Conservation (phyloP, 2,888 invertebrate species). For the Anthoptus insignis region DNA sequence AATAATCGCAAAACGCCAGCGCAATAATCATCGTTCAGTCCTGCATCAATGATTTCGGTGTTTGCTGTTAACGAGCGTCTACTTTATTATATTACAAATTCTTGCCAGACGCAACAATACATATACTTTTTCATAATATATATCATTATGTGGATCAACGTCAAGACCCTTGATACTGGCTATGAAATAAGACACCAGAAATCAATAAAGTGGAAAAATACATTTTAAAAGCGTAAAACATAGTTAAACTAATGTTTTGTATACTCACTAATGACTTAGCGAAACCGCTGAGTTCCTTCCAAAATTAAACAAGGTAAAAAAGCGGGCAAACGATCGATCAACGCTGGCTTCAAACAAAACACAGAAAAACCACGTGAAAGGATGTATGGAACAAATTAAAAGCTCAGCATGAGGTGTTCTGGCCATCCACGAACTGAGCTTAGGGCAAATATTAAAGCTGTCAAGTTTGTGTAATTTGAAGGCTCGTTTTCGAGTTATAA, state of each 20-base stretch:
- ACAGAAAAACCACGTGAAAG: slow-evolving; percentile 79
- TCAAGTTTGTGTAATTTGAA: slow-evolving; percentile 81
- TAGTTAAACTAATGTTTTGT: slow-evolving; percentile 47
- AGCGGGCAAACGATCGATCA: slow-evolving; percentile 83
- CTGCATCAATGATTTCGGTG: slow-evolving; percentile 12
- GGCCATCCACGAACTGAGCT: slow-evolving; percentile 63
- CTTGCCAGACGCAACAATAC: not conserved
- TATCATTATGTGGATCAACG: not conserved
- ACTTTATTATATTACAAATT: not conserved
- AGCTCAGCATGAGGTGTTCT: slow-evolving; percentile 82
- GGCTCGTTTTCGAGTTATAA: slow-evolving; percentile 78
- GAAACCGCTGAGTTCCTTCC: slow-evolving; percentile 78
- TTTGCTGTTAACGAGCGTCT: not conserved
- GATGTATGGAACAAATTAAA: slow-evolving; percentile 86
- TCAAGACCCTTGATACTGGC: not conserved
- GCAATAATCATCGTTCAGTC: slow-evolving; percentile 20
- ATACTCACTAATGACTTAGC: slow-evolving; percentile 81
- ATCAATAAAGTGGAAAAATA: slow-evolving; percentile 64
- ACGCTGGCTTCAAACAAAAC: slow-evolving; percentile 78
- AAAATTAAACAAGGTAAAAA: slow-evolving; percentile 84
- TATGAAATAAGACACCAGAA: slow-evolving; percentile 11
- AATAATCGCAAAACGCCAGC: slow-evolving; percentile 32
- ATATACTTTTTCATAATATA: not conserved
- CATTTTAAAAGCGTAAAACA: slow-evolving; percentile 59
- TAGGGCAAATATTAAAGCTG: slow-evolving; percentile 85